A percentile compares a stretch with the other conserved stretches of the same genome.
Conservation (phyloP, 2,888 invertebrate genomes). For the Cheiracanthium punctorium region DNA sequence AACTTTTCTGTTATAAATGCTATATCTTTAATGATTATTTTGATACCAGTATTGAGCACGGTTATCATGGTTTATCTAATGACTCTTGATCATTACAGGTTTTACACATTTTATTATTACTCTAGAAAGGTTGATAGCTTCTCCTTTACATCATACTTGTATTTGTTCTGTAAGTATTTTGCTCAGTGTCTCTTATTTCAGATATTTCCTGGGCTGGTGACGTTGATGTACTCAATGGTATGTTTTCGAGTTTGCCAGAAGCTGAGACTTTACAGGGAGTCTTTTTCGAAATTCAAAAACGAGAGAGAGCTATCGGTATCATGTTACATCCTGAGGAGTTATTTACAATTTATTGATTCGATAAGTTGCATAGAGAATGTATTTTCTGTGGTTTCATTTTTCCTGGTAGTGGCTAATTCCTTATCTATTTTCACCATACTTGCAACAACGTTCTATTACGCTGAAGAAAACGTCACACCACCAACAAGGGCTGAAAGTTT, state of each 20-base stretch:
- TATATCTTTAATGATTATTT: not conserved
- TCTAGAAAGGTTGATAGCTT: not conserved
- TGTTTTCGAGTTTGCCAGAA: not conserved
- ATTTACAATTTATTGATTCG: not conserved
- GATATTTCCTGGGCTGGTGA: constrained; percentile 5
- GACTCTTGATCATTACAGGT: not conserved
- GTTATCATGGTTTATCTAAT: not conserved
- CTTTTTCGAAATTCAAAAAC: not conserved
- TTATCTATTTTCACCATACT: not conserved
- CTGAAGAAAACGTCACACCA: not conserved
- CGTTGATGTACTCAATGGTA: not conserved
- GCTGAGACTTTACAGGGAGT: not conserved
- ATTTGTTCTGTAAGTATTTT: not conserved
- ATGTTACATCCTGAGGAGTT: not conserved
- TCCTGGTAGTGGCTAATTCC: not conserved
- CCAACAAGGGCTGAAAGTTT: not conserved
- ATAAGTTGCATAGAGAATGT: not conserved
- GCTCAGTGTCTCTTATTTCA: not conserved
- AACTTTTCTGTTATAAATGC: not conserved
- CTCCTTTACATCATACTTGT: not conserved
- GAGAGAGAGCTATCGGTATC: not conserved
- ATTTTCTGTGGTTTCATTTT: not conserved
- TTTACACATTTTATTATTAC: constrained; percentile 4
- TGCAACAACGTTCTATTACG: not conserved
- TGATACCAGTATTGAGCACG: not conserved